These are phyloP conservation scores for Oryzias curvinotus DNA, from an alignment of 2,113 vertebrate genomes.

Conservation along the genomic window DNA sequence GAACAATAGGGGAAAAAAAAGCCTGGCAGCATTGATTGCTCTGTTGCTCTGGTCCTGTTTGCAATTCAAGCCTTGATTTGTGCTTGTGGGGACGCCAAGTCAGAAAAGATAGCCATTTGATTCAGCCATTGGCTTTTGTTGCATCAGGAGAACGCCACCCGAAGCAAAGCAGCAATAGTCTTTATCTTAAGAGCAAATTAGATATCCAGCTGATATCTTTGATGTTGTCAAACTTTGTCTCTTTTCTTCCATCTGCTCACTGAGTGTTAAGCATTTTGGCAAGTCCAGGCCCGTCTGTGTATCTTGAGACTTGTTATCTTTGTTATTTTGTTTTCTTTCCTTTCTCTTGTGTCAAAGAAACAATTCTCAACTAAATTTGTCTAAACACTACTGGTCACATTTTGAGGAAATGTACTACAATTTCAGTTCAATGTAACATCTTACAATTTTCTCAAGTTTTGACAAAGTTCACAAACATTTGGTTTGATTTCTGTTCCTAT, in stretches of 20 bases:
- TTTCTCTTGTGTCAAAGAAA: background rate
- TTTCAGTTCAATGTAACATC: too few species aligned
- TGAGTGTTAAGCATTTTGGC: constrained; percentile 1
- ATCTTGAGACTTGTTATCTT: constrained; percentile 25
- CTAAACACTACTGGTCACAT: constrained; percentile 1
- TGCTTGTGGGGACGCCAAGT: constrained; percentile 44
- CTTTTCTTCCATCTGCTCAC: constrained; percentile 8
- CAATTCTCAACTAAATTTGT: constrained; percentile 2
- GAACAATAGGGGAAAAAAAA: constrained; percentile 6
- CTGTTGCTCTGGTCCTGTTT: constrained; percentile 52
- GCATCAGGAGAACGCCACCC: constrained; percentile 18
- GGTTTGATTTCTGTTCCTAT: too few species aligned
- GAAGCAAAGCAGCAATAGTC: constrained; percentile 19
- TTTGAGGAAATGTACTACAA: too few species aligned
- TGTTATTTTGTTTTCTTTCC: constrained; percentile 6
- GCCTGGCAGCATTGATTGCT: constrained; percentile 46
- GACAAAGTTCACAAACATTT: too few species aligned
- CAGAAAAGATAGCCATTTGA: constrained; percentile 56
- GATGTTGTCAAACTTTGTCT: constrained; percentile 9
- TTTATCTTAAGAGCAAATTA: constrained; percentile 47
- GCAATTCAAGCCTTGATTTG: constrained; percentile 52
- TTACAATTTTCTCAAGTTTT: too few species aligned
- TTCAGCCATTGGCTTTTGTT: constrained; percentile 42
- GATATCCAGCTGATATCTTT: constrained; percentile 40
- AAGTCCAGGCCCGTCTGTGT: constrained; percentile 20